Evolutionary conservation across 2,113 vertebrate species (phyloP).

Genomic region (Blennius ocellaris): DNA sequence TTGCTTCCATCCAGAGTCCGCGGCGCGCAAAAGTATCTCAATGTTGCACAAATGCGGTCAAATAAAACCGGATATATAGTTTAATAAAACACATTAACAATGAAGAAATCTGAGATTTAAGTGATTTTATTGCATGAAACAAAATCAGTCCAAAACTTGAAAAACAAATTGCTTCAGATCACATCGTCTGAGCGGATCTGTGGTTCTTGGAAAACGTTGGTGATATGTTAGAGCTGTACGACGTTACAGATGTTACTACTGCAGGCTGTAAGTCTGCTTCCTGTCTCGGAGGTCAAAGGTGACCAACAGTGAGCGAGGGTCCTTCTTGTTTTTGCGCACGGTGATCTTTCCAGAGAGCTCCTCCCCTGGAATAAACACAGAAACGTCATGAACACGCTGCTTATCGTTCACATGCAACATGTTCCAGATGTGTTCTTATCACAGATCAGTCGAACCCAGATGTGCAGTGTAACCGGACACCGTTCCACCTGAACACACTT

Average conservation of each 20-base stretch:
- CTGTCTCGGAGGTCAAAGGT: slow-evolving; percentile 83
- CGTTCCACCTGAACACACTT: too few relatives aligned
- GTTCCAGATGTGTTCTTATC: too few relatives aligned
- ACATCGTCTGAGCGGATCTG: too few relatives aligned
- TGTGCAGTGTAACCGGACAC: too few relatives aligned
- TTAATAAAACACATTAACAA: neutral
- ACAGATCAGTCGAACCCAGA: too few relatives aligned
- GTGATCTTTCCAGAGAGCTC: slow-evolving; percentile 87
- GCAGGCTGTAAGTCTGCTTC: slow-evolving; percentile 88
- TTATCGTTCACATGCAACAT: neutral
- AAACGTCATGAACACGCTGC: neutral
- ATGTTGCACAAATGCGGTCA: neutral
- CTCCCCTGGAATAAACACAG: slow-evolving; percentile 83
- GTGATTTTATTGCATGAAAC: slow-evolving; percentile 40
- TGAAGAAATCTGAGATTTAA: neutral
- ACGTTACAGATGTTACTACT: slow-evolving; percentile 67
- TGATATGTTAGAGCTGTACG: neutral
- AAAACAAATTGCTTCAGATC: too few relatives aligned
- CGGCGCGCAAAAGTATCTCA: too few relatives aligned
- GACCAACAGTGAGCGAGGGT: slow-evolving; percentile 91
- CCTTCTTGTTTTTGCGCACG: slow-evolving; percentile 91
- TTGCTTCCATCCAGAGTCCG: too few relatives aligned
- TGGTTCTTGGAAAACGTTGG: neutral
- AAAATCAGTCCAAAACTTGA: slow-evolving; percentile 4
- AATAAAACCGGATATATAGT: too few relatives aligned